phyloP scores from a whole-genome alignment of 2,888 invertebrate species.

The Mesodorylaimus sp. region DNA sequence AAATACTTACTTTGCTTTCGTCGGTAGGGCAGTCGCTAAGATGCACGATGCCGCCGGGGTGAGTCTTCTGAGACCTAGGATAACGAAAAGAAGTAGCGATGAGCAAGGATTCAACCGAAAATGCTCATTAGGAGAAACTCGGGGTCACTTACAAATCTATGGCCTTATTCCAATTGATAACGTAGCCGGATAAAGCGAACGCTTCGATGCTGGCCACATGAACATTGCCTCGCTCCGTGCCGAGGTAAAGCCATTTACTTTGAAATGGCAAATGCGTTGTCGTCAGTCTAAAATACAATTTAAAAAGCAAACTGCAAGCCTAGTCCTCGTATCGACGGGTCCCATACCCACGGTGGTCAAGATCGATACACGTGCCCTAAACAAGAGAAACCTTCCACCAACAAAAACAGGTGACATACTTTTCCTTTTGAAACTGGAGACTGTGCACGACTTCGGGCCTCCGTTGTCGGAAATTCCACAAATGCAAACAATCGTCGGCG shows the following conservation, averaged over 20 bases:
- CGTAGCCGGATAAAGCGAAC: slow-evolving; percentile 85
- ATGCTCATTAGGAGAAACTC: background rate
- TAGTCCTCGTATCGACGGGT: background rate
- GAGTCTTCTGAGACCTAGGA: slow-evolving; percentile 74
- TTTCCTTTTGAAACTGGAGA: slow-evolving; percentile 63
- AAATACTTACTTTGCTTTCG: slow-evolving; percentile 77
- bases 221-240: slow-evolving; percentile 92
- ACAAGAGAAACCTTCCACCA: background rate
- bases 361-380: too few relatives aligned
- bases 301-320: background rate
- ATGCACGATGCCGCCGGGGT: slow-evolving; percentile 88
- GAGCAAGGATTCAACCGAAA: background rate
- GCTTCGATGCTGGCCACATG: slow-evolving; percentile 90
- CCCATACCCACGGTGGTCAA: background rate
- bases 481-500: slow-evolving; percentile 81
- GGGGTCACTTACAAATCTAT: slow-evolving; percentile 64
- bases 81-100: too few relatives aligned
- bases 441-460: slow-evolving; percentile 84
- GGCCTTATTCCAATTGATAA: slow-evolving; percentile 99
- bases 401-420: slow-evolving; percentile 6
- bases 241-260: slow-evolving; percentile 95
- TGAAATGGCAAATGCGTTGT: slow-evolving; percentile 83
- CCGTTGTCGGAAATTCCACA: slow-evolving; percentile 83
- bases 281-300: slow-evolving; percentile 52
- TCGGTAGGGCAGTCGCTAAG: slow-evolving; percentile 91